These are phyloP conservation scores for Lasioglossum vierecki DNA, from an alignment of 2,888 invertebrate genomes.

Conservation along the genomic window DNA sequence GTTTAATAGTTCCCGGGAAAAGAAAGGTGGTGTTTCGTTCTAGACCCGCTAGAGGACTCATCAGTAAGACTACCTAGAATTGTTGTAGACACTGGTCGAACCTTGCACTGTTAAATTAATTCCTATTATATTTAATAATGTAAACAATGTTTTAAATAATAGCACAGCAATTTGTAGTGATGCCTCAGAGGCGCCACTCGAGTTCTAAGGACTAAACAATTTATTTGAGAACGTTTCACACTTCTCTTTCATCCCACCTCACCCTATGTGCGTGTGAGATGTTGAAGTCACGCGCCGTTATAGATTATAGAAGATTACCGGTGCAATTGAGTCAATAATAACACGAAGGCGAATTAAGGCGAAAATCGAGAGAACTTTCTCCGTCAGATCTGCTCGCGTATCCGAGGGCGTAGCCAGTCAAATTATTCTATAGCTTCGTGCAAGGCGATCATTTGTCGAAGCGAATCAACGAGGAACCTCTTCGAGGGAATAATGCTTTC, in stretches of 20 bases:
- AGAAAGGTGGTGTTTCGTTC: no score
- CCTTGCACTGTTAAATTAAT: no score
- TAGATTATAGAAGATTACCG: conserved; percentile 2
- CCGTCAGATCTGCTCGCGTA: conserved; percentile 1
- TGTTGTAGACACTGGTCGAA: no score
- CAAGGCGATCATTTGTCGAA: conserved; percentile 34
- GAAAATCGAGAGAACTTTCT: conserved; percentile 36
- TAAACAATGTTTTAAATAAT: no score
- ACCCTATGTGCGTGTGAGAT: background rate
- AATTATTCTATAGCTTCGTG: conserved; percentile 35
- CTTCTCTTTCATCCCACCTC: background rate
- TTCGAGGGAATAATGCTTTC: conserved; percentile 30
- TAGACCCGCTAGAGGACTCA: no score
- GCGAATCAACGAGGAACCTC: conserved; percentile 20
- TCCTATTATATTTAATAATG: no score
- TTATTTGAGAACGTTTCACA: no score
- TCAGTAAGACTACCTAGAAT: no score
- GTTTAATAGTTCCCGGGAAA: no score
- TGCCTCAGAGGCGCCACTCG: no score
- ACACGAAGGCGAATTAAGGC: background rate
- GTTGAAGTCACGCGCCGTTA: background rate
- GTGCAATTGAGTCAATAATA: background rate
- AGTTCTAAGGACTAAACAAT: no score
- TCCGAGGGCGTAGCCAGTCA: conserved; percentile 14
- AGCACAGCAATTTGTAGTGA: no score